A percentile compares a stretch with the other conserved stretches of the same genome.
phyloP scores from a whole-genome alignment of 1,140 invertebrate species.

The Ruditapes philippinarum region DNA sequence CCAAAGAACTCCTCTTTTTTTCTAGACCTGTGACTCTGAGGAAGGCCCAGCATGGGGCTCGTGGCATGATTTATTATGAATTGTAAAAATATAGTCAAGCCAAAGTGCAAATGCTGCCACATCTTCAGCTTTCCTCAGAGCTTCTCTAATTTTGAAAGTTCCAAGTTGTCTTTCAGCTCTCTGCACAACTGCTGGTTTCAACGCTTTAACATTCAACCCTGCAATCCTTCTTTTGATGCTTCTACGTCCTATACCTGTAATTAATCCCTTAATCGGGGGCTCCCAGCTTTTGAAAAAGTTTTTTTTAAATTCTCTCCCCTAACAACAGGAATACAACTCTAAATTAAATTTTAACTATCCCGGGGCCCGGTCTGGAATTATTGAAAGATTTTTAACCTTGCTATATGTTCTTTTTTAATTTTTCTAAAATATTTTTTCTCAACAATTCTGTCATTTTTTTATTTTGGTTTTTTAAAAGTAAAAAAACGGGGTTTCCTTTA shows the following conservation, averaged over 20 bases:
- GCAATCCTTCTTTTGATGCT: not conserved
- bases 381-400: not conserved
- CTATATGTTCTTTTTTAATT: conserved; percentile 15
- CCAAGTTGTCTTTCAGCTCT: not conserved
- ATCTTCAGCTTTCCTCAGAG: not conserved
- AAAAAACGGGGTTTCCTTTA: too few species aligned
- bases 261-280: not conserved
- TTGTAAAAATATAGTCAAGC: conserved; percentile 2
- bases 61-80: too few species aligned
- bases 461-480: too few species aligned
- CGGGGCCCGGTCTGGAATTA: not conserved
- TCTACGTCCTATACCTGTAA: conserved; percentile 8
- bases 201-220: not conserved
- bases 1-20: too few species aligned
- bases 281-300: conserved; percentile 1
- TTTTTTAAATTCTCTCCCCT: not conserved
- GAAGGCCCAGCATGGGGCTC: too few species aligned
- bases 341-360: not conserved
- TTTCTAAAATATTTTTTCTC: too few species aligned
- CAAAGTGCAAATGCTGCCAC: conserved; percentile 33
- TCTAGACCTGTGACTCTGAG: too few species aligned
- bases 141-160: not conserved
- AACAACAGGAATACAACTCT: conserved; percentile 16
- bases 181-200: not conserved
- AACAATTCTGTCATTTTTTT: too few species aligned